A percentile compares a stretch with the other conserved stretches of the same genome.
phyloP scores from a whole-genome alignment of 1,140 invertebrate species.

The Archivesica marissinica region DNA sequence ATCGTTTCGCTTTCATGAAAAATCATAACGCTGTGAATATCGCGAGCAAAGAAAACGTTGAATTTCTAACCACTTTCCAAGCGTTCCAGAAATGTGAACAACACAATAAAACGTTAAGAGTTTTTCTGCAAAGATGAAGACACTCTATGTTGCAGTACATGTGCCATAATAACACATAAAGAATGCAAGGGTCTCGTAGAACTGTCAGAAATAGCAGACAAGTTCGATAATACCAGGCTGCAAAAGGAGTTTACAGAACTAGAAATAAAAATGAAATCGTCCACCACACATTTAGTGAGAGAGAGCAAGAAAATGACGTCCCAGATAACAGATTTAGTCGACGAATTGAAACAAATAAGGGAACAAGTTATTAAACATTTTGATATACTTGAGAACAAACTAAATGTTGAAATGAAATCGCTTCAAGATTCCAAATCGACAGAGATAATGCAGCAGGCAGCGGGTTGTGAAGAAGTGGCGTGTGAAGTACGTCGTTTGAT shows the following conservation, averaged over 20 bases:
- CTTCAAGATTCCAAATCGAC: background rate
- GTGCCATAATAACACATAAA: slow-evolving; percentile 6
- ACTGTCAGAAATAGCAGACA: background rate
- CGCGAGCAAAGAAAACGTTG: background rate
- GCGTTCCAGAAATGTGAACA: background rate
- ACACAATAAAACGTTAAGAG: background rate
- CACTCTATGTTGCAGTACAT: background rate
- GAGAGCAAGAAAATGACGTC: background rate
- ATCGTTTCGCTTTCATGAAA: background rate
- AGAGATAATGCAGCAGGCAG: background rate
- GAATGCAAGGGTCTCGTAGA: background rate
- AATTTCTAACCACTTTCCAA: background rate
- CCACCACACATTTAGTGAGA: background rate
- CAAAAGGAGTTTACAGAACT: background rate
- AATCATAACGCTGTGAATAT: background rate
- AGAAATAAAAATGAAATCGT: background rate
- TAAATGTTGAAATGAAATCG: background rate
- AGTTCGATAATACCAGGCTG: background rate
- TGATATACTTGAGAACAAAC: background rate
- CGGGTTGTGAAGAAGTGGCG: background rate
- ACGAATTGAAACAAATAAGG: background rate
- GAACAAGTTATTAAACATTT: background rate
- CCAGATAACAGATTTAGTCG: background rate
- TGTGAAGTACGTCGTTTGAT: background rate
- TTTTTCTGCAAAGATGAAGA: slow-evolving; percentile 21